Conservation (phyloP, 1,140 invertebrate species). For the Plectus sambesii region DNA sequence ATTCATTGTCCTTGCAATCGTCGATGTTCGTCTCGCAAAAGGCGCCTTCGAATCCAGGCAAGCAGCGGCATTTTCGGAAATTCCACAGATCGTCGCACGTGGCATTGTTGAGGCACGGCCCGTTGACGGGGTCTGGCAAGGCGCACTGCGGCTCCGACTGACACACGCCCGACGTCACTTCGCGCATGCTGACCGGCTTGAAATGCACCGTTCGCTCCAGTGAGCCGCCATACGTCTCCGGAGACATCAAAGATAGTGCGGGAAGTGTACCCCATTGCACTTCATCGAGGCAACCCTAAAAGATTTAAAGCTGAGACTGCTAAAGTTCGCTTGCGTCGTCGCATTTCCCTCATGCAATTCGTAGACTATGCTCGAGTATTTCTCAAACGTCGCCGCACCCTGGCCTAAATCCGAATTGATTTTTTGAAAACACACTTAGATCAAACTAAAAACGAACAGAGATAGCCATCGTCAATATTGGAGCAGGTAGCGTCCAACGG, state of each 20-base stretch:
- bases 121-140: constrained; percentile 7
- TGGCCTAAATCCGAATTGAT: too few relatives aligned
- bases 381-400: constrained; percentile 34
- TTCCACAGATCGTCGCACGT: constrained; percentile 38
- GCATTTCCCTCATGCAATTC: constrained; percentile 17
- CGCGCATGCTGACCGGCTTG: constrained; percentile 12
- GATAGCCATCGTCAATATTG: constrained; percentile 77
- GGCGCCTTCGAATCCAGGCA: constrained; percentile 32
- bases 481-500: constrained; percentile 66
- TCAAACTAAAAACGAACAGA: constrained; percentile 56
- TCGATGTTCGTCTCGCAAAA: constrained; percentile 36
- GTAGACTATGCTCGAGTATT: constrained; percentile 19
- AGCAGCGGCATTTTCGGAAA: constrained; percentile 26
- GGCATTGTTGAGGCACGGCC: constrained; percentile 32
- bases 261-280: constrained; percentile 69
- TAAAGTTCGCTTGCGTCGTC: not conserved
- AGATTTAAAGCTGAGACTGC: constrained; percentile 45
- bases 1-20: constrained; percentile 24
- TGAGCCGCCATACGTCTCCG: constrained; percentile 20
- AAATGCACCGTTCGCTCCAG: constrained; percentile 15
- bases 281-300: constrained; percentile 79
- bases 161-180: constrained; percentile 25
- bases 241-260: constrained; percentile 67
- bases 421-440: constrained; percentile 17
- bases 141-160: constrained; percentile 29